A percentile compares a stretch with the other conserved stretches of the same genome.
Conservation (phyloP, 2,888 invertebrate species). For the Deilephila elpenor region DNA sequence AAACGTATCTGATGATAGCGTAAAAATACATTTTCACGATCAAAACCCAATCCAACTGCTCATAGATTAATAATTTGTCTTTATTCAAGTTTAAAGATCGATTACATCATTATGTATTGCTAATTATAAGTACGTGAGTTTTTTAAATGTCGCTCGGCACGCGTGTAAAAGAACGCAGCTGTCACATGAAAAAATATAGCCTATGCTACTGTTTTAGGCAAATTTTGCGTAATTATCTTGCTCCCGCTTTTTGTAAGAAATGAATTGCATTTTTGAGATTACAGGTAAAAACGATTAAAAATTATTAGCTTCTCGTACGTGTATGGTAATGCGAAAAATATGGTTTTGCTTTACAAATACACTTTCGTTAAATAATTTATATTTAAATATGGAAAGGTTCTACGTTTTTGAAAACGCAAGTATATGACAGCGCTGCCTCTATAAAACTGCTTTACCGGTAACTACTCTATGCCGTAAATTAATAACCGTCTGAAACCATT, state of each 20-base stretch:
- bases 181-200: slow-evolving; percentile 23
- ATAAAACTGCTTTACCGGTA: too few species aligned
- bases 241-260: not conserved
- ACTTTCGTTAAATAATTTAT: too few species aligned
- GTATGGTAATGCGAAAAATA: too few species aligned
- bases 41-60: not conserved
- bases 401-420: too few species aligned
- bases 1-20: slow-evolving; percentile 7
- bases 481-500: too few species aligned
- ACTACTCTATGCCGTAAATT: too few species aligned
- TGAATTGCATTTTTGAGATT: not conserved
- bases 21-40: slow-evolving; percentile 11
- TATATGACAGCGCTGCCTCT: too few species aligned
- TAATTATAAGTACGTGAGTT: slow-evolving; percentile 33
- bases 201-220: slow-evolving; percentile 16
- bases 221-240: slow-evolving; percentile 4
- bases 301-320: not conserved
- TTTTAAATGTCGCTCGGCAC: slow-evolving; percentile 31
- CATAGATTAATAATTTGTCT: slow-evolving; percentile 36
- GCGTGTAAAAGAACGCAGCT: slow-evolving; percentile 32
- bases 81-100: slow-evolving; percentile 30
- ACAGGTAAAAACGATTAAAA: too few species aligned
- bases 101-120: slow-evolving; percentile 35
- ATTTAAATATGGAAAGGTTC: too few species aligned
- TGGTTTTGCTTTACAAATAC: too few species aligned